A percentile compares a stretch with the other conserved stretches of the same genome.
Evolutionary conservation across 2,797 vertebrate genomes (phyloP).

Genomic region (Amazona finschi): DNA sequence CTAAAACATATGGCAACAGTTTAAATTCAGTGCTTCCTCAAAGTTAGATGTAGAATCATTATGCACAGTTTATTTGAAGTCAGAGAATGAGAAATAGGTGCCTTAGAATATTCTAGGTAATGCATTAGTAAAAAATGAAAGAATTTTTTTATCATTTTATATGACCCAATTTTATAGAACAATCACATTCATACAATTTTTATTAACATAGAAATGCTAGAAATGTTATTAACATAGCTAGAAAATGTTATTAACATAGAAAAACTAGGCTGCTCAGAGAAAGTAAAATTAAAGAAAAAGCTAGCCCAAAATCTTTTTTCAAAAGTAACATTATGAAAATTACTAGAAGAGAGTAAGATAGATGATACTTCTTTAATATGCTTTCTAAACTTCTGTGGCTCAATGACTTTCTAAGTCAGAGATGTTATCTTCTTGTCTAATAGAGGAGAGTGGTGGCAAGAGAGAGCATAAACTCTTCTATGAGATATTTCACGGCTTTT

Average conservation of each 20-base stretch:
- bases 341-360: background rate
- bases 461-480: background rate
- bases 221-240: background rate
- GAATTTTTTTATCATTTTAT: background rate
- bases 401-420: background rate
- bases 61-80: background rate
- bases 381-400: background rate
- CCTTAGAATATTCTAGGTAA: background rate
- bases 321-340: background rate
- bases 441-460: background rate
- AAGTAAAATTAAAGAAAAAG: background rate
- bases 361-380: background rate
- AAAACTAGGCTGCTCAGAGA: background rate
- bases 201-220: background rate
- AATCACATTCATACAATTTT: background rate
- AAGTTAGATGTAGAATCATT: background rate
- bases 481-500: background rate
- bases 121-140: background rate
- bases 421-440: background rate
- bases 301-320: background rate
- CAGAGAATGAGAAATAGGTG: background rate
- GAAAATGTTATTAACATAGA: background rate
- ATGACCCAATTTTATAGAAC: background rate
- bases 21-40: background rate
- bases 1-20: background rate